Conservation (phyloP, 1,140 invertebrate genomes). For the Dreissena polymorpha region DNA sequence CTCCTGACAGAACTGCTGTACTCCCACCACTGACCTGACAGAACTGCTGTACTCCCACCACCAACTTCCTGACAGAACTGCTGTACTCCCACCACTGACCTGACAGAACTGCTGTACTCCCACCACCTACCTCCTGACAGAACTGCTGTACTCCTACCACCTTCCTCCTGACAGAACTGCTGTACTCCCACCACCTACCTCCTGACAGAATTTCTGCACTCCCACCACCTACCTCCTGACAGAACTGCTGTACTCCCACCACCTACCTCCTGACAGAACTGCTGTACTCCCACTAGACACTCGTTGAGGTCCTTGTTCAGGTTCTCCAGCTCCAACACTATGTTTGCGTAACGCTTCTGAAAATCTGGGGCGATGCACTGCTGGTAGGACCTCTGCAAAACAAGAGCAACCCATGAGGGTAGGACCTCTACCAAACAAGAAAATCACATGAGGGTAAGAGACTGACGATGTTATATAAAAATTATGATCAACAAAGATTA, state of each 20-base stretch:
- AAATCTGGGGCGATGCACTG: slow-evolving; percentile 90
- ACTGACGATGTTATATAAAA: too few relatives aligned
- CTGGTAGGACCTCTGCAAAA: slow-evolving; percentile 86
- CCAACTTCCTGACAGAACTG: slow-evolving; percentile 88
- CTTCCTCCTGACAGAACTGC: slow-evolving; percentile 88
- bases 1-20: slow-evolving; percentile 91
- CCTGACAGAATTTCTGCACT: too few relatives aligned
- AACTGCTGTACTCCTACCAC: slow-evolving; percentile 89
- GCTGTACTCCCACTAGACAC: slow-evolving; percentile 91
- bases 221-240: slow-evolving; percentile 85
- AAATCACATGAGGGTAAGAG: too few relatives aligned
- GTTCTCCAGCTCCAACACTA: slow-evolving; percentile 94
- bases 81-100: slow-evolving; percentile 92
- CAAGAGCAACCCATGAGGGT: too few relatives aligned
- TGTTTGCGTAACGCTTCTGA: slow-evolving; percentile 91
- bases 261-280: slow-evolving; percentile 88
- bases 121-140: slow-evolving; percentile 86
- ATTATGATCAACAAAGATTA: too few relatives aligned
- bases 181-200: slow-evolving; percentile 94
- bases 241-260: slow-evolving; percentile 87
- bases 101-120: too few relatives aligned
- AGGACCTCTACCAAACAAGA: slow-evolving; percentile 80
- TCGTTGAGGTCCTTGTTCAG: slow-evolving; percentile 94
- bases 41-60: too few relatives aligned
- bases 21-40: too few relatives aligned